phyloP scores from a whole-genome alignment of 2,888 invertebrate genomes.

The Caenorhabditis auriculariae region DNA sequence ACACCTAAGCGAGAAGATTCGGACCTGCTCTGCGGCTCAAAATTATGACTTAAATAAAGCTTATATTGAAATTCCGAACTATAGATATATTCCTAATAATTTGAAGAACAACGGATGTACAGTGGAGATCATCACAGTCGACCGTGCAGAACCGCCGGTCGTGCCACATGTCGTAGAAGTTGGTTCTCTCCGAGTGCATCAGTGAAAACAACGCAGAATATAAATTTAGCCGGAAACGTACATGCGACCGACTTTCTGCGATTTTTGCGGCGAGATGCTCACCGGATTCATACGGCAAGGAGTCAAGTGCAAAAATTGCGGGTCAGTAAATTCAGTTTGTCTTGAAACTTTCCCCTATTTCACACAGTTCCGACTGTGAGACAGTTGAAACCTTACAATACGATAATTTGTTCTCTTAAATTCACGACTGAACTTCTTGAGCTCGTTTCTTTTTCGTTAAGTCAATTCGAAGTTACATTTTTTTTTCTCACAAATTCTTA shows the following conservation, averaged over 20 bases:
- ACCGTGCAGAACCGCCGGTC: slow-evolving; percentile 45
- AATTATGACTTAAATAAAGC: too few relatives aligned
- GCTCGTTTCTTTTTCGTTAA: too few relatives aligned
- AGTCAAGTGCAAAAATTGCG: slow-evolving; percentile 59
- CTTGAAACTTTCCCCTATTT: neutral
- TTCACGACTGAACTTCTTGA: neutral
- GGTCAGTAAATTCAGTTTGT: slow-evolving; percentile 8
- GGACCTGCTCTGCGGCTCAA: too few relatives aligned
- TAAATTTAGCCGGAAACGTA: slow-evolving; percentile 39
- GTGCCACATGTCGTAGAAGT: slow-evolving; percentile 55
- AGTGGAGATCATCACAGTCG: slow-evolving; percentile 55
- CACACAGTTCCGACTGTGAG: neutral
- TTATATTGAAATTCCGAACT: too few relatives aligned
- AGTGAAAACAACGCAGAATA: neutral
- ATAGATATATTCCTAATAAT: too few relatives aligned
- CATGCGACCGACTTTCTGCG: slow-evolving; percentile 63
- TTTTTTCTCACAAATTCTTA: too few relatives aligned
- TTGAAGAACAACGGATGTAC: slow-evolving; percentile 54
- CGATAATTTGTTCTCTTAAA: neutral
- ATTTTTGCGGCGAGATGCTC: slow-evolving; percentile 63
- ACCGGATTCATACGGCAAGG: slow-evolving; percentile 62
- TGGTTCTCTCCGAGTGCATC: neutral
- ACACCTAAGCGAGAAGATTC: too few relatives aligned
- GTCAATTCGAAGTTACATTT: slow-evolving; percentile 27
- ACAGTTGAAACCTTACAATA: neutral